Evolutionary conservation across 2,888 invertebrate genomes (phyloP), one percentile per base, ranked within the genome.

Genomic region (Polia nebulosa): DNA sequence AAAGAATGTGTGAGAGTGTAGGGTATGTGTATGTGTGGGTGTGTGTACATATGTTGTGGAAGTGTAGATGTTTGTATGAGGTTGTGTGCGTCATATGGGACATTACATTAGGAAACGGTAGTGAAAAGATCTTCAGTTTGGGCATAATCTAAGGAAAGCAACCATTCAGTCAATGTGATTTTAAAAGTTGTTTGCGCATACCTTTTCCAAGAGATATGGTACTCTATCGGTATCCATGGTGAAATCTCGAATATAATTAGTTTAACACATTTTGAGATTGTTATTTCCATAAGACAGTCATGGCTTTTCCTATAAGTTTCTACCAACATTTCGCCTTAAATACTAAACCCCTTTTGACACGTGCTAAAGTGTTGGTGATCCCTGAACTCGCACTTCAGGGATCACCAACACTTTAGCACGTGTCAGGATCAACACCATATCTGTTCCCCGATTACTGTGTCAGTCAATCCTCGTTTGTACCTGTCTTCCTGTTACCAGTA

Each of bases 401-500:
- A 53, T 52, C 34, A 67, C 17, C 9, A 25, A 22, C n/a, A 22
- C 13, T 47, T 41, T 47, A 25, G n/a, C 1, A n/a, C 6, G 17
- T 41, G 22, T 45, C 17, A 51, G 27, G 27, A 47, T 47, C 5
- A 17, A 22, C 13, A 51, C 29, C 20, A 20, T 11, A 51, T 56
- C 36, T 34, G 27, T 34, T 41, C 61, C 41, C 7, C 52, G 20
- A 57, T 44, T 25, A 17, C n/a, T n/a, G 17, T 55, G 36, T 55
- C 27, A 45, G 17, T 60, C 57, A 49, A 34, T 29, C 4, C 3
- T 0, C 17, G 27, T n/a, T 39, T 32, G 13, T 32, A 53, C 22
- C 39, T 56, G 25, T 51, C 29, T 41, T 29, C 47, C 22, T 25
- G 53, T 67, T 39, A 39, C 32, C 32, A 11, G 4, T 55, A 41